Evolutionary conservation across 2,888 invertebrate genomes (phyloP), one percentile per base, ranked within the genome.

Genomic region (Drosophila diplacantha): DNA sequence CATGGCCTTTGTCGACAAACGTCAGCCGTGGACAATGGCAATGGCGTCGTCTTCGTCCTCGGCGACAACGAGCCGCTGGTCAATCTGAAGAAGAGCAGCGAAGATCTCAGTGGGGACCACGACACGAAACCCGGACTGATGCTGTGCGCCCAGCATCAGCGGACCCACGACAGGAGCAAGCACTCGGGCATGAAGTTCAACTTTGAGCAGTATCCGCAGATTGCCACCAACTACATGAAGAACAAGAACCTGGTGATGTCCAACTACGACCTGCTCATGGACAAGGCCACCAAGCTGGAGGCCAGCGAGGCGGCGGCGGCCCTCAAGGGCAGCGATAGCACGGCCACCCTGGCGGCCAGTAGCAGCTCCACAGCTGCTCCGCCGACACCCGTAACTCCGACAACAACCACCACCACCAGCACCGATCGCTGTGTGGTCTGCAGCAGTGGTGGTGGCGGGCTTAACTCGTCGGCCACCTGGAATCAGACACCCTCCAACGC

Each of bases 401-500:
- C 61, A 16, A 52, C 53, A 1, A 63, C 68, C 16, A 63, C 49
- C 60, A 63, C 68, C 18, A 41, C 22, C 41, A 24, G 24, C 16
- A 24, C 41, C 3, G 85, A 86, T 32, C 88, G 89, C 16, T 91
- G 91, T 64, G 90, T 91, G 71, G 88, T 90, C 7, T 91, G 91
- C 57, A 85, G 82, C 50, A 78, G 80, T 35, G 82, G 76, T 0
- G 63, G 67, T 2, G 39, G 67, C 2, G 39, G 41, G 2, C n/a
- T 59, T 8, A 60, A 62, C 86, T 90, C 90, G 86, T 90, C 90
- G 41, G 91, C 91, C 29, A 89, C 91, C 69, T 88, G 58, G 58
- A 59, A 94, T 39, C 93, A 94, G 83, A 94, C 94, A 0, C 94
- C 94, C 0, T 93, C 93, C 0, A 94, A 94, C 85, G 94, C 94